Percentiles rank a stretch among this genome's conserved stretches.
phyloP scores from a whole-genome alignment of 2,888 invertebrate genomes.

The Hyalella azteca region DNA sequence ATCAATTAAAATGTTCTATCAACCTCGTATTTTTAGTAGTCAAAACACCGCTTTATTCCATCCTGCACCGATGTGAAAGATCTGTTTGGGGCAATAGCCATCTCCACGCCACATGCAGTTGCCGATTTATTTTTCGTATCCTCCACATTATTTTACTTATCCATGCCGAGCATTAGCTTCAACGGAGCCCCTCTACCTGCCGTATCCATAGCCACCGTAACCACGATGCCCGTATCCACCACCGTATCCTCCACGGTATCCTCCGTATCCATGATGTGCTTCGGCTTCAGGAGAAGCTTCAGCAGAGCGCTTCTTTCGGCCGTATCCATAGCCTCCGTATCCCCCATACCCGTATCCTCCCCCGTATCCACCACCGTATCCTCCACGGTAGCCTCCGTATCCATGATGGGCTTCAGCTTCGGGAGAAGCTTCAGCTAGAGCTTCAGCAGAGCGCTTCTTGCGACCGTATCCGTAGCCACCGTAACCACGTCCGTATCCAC shows the following conservation, averaged over 20 bases:
- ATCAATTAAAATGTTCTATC: no score
- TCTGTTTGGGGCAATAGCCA: no score
- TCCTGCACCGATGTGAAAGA: no score
- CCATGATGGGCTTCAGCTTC: background rate
- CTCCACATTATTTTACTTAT: no score
- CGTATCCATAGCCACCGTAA: background rate
- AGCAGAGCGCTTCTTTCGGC: background rate
- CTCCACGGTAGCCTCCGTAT: background rate
- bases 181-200: no score
- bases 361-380: background rate
- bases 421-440: background rate
- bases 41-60: no score
- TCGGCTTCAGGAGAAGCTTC: background rate
- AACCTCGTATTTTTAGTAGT: no score
- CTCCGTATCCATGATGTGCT: background rate
- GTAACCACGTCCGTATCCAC: background rate
- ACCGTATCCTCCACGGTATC: background rate
- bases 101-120: no score
- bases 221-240: conserved; percentile 5
- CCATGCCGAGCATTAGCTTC: no score
- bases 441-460: background rate
- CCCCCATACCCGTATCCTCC: no score
- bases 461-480: background rate
- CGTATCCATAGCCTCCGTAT: background rate
- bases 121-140: no score